These are phyloP conservation scores for Poeciliopsis prolifica DNA, from an alignment of 2,113 vertebrate genomes.

Conservation along the genomic window DNA sequence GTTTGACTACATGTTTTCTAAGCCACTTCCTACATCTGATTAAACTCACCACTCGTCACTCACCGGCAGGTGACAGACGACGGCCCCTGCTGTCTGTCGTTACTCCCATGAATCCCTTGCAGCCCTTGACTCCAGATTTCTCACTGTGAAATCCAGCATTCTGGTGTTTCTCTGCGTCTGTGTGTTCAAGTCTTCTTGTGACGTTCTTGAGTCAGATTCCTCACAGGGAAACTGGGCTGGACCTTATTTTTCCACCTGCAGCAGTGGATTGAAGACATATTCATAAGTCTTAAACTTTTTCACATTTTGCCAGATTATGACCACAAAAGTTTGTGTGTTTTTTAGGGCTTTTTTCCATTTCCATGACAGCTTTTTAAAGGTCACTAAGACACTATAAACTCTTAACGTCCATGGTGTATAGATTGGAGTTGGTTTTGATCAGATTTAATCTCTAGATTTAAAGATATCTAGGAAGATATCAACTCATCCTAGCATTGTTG, in stretches of 20 bases:
- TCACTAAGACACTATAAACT: not conserved
- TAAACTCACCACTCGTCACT: constrained; percentile 49
- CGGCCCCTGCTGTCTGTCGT: constrained; percentile 32
- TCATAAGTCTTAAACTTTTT: not conserved
- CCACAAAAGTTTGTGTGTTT: not conserved
- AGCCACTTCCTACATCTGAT: constrained; percentile 24
- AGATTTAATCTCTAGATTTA: no score
- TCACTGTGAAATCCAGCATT: constrained; percentile 18
- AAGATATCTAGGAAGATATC: not conserved
- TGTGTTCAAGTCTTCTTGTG: not conserved
- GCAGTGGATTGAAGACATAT: not conserved
- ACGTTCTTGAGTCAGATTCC: not conserved
- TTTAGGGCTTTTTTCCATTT: no score
- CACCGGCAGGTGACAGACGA: constrained; percentile 34
- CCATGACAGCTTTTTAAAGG: not conserved
- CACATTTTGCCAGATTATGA: not conserved
- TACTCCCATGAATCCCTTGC: not conserved
- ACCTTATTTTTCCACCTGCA: not conserved
- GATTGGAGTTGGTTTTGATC: not conserved
- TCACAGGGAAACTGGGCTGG: not conserved
- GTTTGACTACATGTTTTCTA: constrained; percentile 37
- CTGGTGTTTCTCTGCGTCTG: not conserved
- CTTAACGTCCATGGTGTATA: not conserved
- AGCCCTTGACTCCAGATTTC: constrained; percentile 7
- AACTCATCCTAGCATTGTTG: not conserved